These are phyloP conservation scores for Gila orcuttii DNA, from an alignment of 2,113 vertebrate species.

Conservation along the genomic window DNA sequence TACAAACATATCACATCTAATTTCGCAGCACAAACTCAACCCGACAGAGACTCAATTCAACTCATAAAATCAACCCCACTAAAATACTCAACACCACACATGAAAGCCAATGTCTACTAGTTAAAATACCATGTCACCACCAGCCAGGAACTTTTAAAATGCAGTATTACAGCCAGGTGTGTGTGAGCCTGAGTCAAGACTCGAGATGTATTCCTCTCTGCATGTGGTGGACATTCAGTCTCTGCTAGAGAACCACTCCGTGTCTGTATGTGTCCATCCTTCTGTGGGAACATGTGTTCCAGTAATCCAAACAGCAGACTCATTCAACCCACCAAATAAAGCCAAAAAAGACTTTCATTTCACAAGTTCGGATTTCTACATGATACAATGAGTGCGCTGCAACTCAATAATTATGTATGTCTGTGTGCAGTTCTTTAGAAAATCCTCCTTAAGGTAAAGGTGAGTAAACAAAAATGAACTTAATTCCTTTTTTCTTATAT, in stretches of 20 bases:
- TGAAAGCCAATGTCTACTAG: slow-evolving; percentile 4
- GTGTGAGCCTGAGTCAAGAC: slow-evolving; percentile 3
- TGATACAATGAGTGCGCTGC: not conserved
- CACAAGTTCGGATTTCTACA: slow-evolving; percentile 12
- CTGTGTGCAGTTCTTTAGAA: not conserved
- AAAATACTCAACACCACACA: not conserved
- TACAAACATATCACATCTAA: not conserved
- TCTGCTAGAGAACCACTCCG: slow-evolving; percentile 30
- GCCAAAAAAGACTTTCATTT: not conserved
- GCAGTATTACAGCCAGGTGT: slow-evolving; percentile 32
- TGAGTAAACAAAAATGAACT: not conserved
- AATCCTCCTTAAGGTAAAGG: not conserved
- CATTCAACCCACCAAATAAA: slow-evolving; percentile 23
- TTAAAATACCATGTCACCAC: slow-evolving; percentile 12
- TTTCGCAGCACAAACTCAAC: not conserved
- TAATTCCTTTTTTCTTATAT: not conserved
- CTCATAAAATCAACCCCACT: not conserved
- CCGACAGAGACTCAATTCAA: not conserved
- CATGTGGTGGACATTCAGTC: slow-evolving; percentile 51
- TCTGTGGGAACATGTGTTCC: slow-evolving; percentile 13
- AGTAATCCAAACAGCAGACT: slow-evolving; percentile 30
- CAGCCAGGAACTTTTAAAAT: slow-evolving; percentile 36
- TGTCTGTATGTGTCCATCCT: not conserved
- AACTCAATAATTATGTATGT: not conserved
- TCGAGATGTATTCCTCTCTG: slow-evolving; percentile 36